Percentiles rank a stretch among this genome's conserved stretches.
Evolutionary conservation across 2,113 vertebrate species (phyloP).

Genomic region (Mola mola): DNA sequence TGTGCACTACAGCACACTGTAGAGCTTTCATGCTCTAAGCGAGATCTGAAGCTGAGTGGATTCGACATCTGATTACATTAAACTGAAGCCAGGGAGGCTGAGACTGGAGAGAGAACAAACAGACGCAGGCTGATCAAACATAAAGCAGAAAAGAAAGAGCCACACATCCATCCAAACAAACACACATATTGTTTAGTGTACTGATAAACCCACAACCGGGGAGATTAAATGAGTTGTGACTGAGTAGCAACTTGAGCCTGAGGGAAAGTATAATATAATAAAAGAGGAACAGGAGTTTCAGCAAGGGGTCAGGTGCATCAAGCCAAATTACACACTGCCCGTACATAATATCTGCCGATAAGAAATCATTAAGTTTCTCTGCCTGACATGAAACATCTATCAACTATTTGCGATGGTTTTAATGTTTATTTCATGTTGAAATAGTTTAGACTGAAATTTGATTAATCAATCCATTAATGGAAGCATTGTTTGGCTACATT

Average conservation of each 20-base stretch:
- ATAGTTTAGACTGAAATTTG: neutral
- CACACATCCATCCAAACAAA: slow-evolving; percentile 15
- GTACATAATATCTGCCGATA: neutral
- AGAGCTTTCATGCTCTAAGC: slow-evolving; percentile 27
- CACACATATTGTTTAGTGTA: neutral
- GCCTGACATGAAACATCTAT: neutral
- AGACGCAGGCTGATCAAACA: slow-evolving; percentile 20
- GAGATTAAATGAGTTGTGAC: slow-evolving; percentile 28
- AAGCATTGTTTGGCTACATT: neutral
- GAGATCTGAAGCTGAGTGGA: slow-evolving; percentile 40
- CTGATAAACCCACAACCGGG: neutral
- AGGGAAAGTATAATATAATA: slow-evolving; percentile 56
- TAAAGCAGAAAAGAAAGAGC: slow-evolving; percentile 3
- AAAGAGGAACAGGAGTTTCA: slow-evolving; percentile 5
- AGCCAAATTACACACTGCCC: neutral
- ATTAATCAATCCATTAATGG: neutral
- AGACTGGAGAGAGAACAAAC: slow-evolving; percentile 22
- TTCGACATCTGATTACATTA: slow-evolving; percentile 57
- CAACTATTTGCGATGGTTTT: neutral
- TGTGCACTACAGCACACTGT: slow-evolving; percentile 1
- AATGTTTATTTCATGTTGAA: neutral
- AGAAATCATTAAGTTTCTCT: neutral
- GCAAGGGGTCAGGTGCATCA: slow-evolving; percentile 12
- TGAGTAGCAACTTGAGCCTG: slow-evolving; percentile 26
- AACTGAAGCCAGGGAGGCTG: slow-evolving; percentile 32